Conservation (phyloP, 1,140 invertebrate genomes). For the Apis cerana region DNA sequence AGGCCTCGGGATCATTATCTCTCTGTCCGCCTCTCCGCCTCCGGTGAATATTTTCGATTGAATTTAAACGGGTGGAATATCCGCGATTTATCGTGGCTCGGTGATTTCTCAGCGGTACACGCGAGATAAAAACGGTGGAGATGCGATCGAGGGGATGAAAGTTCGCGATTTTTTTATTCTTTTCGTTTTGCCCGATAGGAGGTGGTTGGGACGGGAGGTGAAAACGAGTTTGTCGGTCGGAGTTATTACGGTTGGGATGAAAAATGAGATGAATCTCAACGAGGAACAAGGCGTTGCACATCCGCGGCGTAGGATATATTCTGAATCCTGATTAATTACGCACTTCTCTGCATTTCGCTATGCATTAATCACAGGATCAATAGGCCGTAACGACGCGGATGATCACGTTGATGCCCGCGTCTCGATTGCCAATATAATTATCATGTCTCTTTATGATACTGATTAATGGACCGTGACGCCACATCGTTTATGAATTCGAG, state of each 20-base stretch:
- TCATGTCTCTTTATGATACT: constrained; percentile 46
- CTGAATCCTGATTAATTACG: constrained; percentile 47
- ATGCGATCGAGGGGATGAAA: neutral
- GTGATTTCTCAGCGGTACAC: neutral
- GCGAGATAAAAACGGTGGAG: neutral
- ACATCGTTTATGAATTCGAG: constrained; percentile 32
- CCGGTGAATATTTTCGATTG: neutral
- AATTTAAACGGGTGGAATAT: neutral
- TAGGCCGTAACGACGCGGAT: constrained; percentile 46
- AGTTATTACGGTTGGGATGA: neutral
- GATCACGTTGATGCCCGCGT: constrained; percentile 34
- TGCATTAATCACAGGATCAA: constrained; percentile 47
- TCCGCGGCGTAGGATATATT: constrained; percentile 1
- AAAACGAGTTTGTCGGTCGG: neutral
- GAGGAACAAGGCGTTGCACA: neutral
- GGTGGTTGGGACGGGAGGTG: neutral
- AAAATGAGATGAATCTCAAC: neutral
- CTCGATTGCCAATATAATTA: constrained; percentile 52
- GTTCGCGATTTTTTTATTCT: too few relatives aligned
- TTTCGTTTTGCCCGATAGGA: neutral
- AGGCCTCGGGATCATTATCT: neutral
- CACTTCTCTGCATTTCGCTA: constrained; percentile 24
- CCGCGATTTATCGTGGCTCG: neutral
- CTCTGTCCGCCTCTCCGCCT: accelerated
- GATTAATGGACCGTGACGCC: constrained; percentile 49